Evolutionary conservation across 2,888 invertebrate genomes (phyloP).

Genomic region (Phragmatobia fuliginosa): DNA sequence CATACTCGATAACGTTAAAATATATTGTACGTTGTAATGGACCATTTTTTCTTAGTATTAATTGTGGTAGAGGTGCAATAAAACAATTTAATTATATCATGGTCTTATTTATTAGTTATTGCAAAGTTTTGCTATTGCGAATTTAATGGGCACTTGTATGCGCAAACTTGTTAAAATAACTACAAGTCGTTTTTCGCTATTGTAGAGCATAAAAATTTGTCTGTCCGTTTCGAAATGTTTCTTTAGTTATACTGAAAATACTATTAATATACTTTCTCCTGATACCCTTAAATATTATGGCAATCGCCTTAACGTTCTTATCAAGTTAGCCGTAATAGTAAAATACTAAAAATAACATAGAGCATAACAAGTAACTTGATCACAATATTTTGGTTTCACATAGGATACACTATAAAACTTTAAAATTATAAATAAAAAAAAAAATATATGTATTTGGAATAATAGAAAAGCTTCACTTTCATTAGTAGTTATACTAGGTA

Average conservation of each 20-base stretch:
- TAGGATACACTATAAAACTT: neutral
- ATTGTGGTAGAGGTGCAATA: neutral
- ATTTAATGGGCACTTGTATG: neutral
- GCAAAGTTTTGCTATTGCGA: conserved; percentile 3
- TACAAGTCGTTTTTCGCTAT: neutral
- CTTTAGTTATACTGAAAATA: neutral
- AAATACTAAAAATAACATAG: neutral
- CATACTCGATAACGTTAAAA: neutral
- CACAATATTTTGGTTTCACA: neutral
- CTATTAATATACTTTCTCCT: neutral
- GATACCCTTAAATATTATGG: neutral
- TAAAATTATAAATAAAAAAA: neutral
- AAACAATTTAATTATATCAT: neutral
- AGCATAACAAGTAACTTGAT: neutral
- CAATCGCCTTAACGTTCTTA: neutral
- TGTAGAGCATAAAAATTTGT: neutral
- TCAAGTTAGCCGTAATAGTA: no score
- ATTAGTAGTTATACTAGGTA: neutral
- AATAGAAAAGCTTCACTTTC: neutral
- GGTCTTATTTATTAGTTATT: neutral
- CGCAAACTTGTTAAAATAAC: neutral
- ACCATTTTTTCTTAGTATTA: conserved; percentile 6
- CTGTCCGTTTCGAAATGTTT: no score
- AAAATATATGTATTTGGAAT: neutral
- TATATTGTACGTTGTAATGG: neutral